Percentiles rank a stretch among this genome's conserved stretches.
These are phyloP conservation scores for Mamestra brassicae DNA, from an alignment of 2,888 invertebrate species.

Conservation along the genomic window DNA sequence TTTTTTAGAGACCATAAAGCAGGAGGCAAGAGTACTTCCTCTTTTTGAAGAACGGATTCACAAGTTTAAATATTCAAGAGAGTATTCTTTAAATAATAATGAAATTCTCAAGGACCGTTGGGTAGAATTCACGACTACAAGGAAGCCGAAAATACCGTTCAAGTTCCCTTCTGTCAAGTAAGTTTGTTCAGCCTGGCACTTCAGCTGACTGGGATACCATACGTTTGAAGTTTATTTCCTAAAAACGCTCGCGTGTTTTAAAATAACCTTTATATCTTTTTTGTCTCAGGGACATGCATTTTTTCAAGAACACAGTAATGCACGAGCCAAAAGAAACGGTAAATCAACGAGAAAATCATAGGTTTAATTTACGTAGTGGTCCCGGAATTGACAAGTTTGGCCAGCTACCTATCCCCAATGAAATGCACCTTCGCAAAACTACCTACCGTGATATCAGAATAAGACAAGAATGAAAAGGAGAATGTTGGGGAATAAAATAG, in stretches of 20 bases:
- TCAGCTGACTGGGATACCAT: not conserved
- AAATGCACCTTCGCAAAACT: conserved; percentile 15
- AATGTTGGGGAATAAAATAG: not conserved
- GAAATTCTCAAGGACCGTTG: conserved; percentile 31
- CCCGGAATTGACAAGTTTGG: conserved; percentile 49
- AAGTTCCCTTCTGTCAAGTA: conserved; percentile 36
- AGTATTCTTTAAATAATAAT: conserved; percentile 17
- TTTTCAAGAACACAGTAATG: conserved; percentile 9
- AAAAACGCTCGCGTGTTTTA: not conserved
- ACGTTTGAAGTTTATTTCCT: too few relatives aligned
- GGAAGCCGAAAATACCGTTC: conserved; percentile 17
- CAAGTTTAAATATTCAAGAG: conserved; percentile 14
- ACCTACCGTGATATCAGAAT: not conserved
- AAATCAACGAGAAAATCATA: conserved; percentile 8
- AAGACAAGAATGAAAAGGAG: not conserved
- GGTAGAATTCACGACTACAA: conserved; percentile 13
- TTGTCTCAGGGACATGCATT: conserved; percentile 41
- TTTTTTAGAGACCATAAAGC: conserved; percentile 13
- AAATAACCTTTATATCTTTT: not conserved
- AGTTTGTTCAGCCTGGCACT: not conserved
- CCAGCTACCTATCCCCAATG: conserved; percentile 36
- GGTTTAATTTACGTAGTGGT: conserved; percentile 23
- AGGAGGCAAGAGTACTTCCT: conserved; percentile 40
- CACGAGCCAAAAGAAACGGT: conserved; percentile 22
- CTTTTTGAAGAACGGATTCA: conserved; percentile 35